phyloP scores from a whole-genome alignment of 1,140 invertebrate species.

The Watersipora subatra region DNA sequence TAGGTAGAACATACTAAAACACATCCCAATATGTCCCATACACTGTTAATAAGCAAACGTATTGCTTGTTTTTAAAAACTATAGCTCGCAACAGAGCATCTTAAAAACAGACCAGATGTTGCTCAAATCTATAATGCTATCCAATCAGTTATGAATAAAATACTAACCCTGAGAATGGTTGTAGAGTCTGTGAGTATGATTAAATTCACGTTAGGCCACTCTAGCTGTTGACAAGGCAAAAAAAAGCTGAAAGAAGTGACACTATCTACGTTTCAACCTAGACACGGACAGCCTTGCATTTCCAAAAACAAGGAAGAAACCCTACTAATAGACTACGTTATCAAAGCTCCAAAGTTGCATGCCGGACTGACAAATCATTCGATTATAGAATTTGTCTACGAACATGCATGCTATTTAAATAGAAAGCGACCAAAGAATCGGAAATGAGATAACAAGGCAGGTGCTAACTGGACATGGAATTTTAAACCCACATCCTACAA shows the following conservation, averaged over 20 bases:
- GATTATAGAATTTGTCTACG: not conserved
- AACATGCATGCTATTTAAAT: not conserved
- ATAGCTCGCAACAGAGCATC: not conserved
- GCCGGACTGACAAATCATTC: not conserved
- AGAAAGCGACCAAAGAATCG: not conserved
- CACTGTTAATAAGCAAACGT: not conserved
- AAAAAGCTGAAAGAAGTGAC: not conserved
- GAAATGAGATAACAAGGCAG: not conserved
- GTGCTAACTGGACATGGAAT: conserved; percentile 33
- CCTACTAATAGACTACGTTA: not conserved
- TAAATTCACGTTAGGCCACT: not conserved
- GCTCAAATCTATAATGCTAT: not conserved
- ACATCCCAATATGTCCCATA: not conserved
- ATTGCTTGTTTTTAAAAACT: not conserved
- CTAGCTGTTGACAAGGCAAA: not conserved
- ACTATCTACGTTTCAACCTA: not conserved
- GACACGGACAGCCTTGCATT: not conserved
- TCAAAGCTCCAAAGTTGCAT: not conserved
- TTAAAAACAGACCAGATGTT: not conserved
- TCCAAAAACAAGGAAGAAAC: not conserved
- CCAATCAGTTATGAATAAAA: not conserved
- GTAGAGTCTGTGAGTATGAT: not conserved
- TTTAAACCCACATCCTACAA: conserved; percentile 25
- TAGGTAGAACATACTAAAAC: not conserved
- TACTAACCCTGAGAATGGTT: not conserved